Evolutionary conservation across 2,888 invertebrate species (phyloP).

Genomic region (Amblyjoppa fuscipennis): DNA sequence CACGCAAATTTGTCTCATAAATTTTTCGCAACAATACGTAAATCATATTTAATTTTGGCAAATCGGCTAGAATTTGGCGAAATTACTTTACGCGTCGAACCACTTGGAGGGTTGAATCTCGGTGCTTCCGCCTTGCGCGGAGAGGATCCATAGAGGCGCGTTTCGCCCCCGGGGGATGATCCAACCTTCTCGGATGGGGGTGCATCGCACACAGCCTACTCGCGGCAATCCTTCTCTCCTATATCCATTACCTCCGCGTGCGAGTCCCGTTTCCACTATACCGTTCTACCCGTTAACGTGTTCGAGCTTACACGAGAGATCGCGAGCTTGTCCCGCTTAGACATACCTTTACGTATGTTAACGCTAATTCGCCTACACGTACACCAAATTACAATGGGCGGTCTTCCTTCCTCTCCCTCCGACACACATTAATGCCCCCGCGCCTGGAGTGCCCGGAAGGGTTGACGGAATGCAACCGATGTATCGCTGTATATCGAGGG

Average conservation of each 20-base stretch:
- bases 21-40: background rate
- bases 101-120: slow-evolving; percentile 57
- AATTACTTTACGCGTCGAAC: slow-evolving; percentile 54
- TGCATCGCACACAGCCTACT: slow-evolving; percentile 41
- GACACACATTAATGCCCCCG: slow-evolving; percentile 49
- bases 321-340: slow-evolving; percentile 52
- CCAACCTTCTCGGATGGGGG: slow-evolving; percentile 39
- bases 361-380: slow-evolving; percentile 65
- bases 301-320: slow-evolving; percentile 62
- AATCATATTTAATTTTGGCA: background rate
- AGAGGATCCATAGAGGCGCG: slow-evolving; percentile 9
- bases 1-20: background rate
- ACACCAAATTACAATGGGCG: slow-evolving; percentile 63
- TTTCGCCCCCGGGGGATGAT: slow-evolving; percentile 63
- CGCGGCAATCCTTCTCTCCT: slow-evolving; percentile 54
- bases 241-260: slow-evolving; percentile 59
- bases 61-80: background rate
- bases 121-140: slow-evolving; percentile 47
- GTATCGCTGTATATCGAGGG: slow-evolving; percentile 39
- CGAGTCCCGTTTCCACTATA: slow-evolving; percentile 19
- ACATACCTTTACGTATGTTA: slow-evolving; percentile 65
- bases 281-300: slow-evolving; percentile 40
- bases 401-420: slow-evolving; percentile 17
- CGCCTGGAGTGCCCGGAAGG: slow-evolving; percentile 49
- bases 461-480: slow-evolving; percentile 48